phyloP scores from a whole-genome alignment of 1,140 invertebrate species.

The Conus ventricosus region DNA sequence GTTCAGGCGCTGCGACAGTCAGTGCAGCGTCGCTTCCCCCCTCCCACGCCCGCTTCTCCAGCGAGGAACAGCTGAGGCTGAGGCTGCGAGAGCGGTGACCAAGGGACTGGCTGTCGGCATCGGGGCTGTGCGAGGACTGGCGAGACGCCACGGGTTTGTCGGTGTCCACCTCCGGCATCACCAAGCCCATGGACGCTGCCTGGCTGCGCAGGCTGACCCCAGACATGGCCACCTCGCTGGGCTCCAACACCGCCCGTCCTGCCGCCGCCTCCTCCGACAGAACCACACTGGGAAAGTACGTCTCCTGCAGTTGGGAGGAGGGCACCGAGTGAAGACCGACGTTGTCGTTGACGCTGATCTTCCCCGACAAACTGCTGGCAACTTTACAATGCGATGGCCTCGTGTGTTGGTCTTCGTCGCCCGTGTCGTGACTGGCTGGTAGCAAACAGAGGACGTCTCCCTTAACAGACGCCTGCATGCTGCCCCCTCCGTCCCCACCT shows the following conservation, averaged over 20 bases:
- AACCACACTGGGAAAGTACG: not conserved
- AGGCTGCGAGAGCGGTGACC: slow-evolving; percentile 29
- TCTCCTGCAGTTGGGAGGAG: not conserved
- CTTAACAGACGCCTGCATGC: too few relatives aligned
- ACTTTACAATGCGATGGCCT: too few relatives aligned
- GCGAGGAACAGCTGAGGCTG: slow-evolving; percentile 30
- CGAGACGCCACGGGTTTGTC: slow-evolving; percentile 47
- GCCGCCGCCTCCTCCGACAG: not conserved
- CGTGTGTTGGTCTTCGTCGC: too few relatives aligned
- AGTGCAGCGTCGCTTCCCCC: not conserved
- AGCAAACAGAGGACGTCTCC: too few relatives aligned
- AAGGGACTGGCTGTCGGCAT: not conserved
- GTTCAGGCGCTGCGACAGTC: not conserved
- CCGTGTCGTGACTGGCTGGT: too few relatives aligned
- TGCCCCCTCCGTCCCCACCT: too few relatives aligned
- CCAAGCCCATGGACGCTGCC: slow-evolving; percentile 19
- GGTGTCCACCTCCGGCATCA: slow-evolving; percentile 65
- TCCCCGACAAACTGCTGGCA: not conserved
- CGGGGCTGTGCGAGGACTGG: slow-evolving; percentile 19
- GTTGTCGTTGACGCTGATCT: not conserved
- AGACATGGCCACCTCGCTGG: slow-evolving; percentile 23
- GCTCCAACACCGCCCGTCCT: not conserved
- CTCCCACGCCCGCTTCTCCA: slow-evolving; percentile 22
- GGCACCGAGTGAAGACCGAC: not conserved
- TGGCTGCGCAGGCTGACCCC: slow-evolving; percentile 41